A percentile compares a stretch with the other conserved stretches of the same genome.
These are phyloP conservation scores for Actinia equina DNA, from an alignment of 64 coral and sea anemone species.

Conservation along the genomic window DNA sequence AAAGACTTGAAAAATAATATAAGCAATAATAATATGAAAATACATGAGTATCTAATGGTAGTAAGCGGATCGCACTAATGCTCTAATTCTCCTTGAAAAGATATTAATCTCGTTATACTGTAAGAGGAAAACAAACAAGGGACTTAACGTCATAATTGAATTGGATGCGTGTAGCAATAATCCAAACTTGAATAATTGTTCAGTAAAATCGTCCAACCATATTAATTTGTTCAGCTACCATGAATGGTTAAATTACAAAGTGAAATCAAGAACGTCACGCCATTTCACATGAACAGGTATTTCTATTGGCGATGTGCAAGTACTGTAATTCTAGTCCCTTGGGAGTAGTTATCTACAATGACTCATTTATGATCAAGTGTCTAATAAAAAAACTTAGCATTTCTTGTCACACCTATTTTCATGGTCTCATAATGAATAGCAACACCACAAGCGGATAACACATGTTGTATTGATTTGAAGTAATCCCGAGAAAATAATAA, in stretches of 20 bases:
- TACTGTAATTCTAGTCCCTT: not conserved
- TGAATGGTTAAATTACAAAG: not conserved
- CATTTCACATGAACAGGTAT: not conserved
- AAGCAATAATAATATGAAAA: no score
- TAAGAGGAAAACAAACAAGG: no score
- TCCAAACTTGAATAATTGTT: not conserved
- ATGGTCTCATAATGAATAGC: constrained; percentile 2
- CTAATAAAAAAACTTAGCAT: not conserved
- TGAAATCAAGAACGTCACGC: not conserved
- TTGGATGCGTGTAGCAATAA: not conserved
- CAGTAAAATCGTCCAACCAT: not conserved
- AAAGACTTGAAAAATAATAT: no score
- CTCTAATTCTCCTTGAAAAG: not conserved
- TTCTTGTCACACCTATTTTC: constrained; percentile 19
- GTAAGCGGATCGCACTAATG: no score
- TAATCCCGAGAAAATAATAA: not conserved
- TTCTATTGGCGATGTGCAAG: not conserved
- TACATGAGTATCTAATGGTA: no score
- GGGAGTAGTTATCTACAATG: not conserved
- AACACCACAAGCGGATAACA: not conserved
- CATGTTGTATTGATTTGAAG: not conserved
- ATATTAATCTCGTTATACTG: no score
- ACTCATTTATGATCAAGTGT: not conserved
- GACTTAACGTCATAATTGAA: no score
- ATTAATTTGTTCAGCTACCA: not conserved